Evolutionary conservation across 2,113 vertebrate genomes (phyloP).

Genomic region (Zapus hudsonius): DNA sequence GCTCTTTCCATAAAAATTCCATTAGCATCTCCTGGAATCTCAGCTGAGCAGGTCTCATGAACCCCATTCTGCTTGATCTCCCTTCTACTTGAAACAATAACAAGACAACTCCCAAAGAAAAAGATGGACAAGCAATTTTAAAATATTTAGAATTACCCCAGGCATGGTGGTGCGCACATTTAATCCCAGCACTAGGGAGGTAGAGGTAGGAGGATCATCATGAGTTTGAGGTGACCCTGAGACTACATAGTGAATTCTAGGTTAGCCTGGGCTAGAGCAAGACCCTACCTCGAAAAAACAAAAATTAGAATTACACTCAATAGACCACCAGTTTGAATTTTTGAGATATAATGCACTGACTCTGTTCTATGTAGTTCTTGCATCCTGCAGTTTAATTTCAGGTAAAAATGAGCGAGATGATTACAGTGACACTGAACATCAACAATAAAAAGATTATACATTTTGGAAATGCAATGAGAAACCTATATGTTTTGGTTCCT

Average conservation of each 20-base stretch:
- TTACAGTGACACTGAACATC: neutral
- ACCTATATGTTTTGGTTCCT: neutral
- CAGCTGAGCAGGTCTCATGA: neutral
- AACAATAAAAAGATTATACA: neutral
- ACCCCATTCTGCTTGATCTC: neutral
- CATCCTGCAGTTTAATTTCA: constrained; percentile 27
- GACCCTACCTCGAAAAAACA: neutral
- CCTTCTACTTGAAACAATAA: neutral
- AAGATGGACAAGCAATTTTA: neutral
- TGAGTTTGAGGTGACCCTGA: no score
- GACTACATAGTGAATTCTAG: no score
- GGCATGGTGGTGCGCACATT: no score
- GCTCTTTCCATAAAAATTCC: neutral
- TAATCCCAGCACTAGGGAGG: no score
- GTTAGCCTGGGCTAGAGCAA: no score
- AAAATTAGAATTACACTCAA: neutral
- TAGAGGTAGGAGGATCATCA: no score
- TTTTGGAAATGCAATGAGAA: neutral
- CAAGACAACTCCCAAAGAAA: neutral
- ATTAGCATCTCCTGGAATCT: no score
- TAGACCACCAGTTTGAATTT: neutral
- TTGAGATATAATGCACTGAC: neutral
- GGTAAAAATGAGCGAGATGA: neutral
- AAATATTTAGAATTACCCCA: neutral
- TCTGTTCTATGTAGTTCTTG: neutral